Evolutionary conservation across 2,797 vertebrate genomes (phyloP).

Genomic region (Halcyon smyrnensis): DNA sequence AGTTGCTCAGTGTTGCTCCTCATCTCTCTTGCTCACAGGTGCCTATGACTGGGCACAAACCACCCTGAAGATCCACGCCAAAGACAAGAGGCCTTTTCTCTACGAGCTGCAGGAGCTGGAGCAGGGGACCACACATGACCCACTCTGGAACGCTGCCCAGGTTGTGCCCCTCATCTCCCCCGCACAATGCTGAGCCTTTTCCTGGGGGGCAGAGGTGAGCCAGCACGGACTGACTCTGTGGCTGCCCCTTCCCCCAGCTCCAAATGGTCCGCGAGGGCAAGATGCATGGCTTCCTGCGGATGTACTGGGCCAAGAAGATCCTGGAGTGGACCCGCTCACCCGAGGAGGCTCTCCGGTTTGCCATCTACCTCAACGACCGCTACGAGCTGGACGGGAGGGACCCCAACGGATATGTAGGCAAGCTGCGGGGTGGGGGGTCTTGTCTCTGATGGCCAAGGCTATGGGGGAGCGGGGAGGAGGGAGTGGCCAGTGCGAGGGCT

Average conservation of each 20-base stretch:
- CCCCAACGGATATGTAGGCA: conserved; percentile 90
- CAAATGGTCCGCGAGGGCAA: conserved; percentile 89
- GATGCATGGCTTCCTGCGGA: conserved; percentile 90
- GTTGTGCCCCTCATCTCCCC: conserved; percentile 25
- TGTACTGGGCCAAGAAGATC: conserved; percentile 98
- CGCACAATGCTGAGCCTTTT: not conserved
- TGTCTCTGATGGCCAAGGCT: not conserved
- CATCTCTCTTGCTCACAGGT: conserved; percentile 68
- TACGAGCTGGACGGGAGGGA: conserved; percentile 88
- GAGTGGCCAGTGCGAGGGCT: not conserved
- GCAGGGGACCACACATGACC: conserved; percentile 83
- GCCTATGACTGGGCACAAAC: conserved; percentile 86
- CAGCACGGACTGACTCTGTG: fast-evolving
- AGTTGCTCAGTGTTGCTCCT: not conserved
- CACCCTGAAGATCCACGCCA: conserved; percentile 83
- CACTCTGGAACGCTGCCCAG: conserved; percentile 90
- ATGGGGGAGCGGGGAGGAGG: no score
- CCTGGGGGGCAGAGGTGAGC: fast-evolving
- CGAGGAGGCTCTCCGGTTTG: conserved; percentile 85
- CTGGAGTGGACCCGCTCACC: conserved; percentile 90
- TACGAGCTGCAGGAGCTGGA: conserved; percentile 85
- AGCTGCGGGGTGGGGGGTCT: not conserved
- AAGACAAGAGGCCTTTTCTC: conserved; percentile 82
- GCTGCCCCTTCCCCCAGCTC: not conserved
- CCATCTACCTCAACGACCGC: conserved; percentile 90